phyloP scores from a whole-genome alignment of 1,140 invertebrate species.

The Hetaerina americana region DNA sequence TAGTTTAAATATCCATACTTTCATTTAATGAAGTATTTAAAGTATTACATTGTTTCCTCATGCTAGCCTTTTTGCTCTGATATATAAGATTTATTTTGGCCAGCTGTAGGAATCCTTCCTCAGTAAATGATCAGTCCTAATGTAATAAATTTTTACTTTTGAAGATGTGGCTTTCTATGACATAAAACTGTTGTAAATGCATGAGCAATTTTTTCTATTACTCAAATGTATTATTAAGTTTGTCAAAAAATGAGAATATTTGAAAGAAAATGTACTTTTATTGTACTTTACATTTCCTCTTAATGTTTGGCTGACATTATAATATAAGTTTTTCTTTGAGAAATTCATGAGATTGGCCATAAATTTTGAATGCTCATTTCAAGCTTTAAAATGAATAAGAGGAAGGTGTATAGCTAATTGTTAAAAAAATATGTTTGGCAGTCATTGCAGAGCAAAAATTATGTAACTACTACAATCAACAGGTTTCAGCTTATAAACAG shows the following conservation, averaged over 20 bases:
- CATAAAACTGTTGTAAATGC: background rate
- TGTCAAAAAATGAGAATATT: background rate
- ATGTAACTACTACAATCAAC: background rate
- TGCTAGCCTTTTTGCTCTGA: background rate
- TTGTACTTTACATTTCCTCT: background rate
- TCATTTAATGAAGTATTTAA: background rate
- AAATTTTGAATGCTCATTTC: background rate
- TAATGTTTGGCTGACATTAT: background rate
- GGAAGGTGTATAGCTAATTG: background rate
- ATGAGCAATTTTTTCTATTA: background rate
- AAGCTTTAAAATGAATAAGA: background rate
- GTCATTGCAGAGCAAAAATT: background rate
- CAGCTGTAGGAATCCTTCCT: background rate
- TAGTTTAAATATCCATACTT: background rate
- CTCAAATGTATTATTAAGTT: background rate
- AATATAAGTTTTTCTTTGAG: background rate
- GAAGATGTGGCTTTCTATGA: background rate
- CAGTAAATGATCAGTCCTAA: background rate
- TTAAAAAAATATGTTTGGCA: constrained; percentile 1
- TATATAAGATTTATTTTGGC: background rate
- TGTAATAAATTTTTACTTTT: background rate
- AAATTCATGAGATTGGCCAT: background rate
- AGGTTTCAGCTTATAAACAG: background rate
- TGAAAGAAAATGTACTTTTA: background rate
- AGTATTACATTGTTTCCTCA: background rate